Percentiles rank a stretch among this genome's conserved stretches.
These are phyloP conservation scores for Leuctra nigra DNA, from an alignment of 2,888 invertebrate species.

Conservation along the genomic window DNA sequence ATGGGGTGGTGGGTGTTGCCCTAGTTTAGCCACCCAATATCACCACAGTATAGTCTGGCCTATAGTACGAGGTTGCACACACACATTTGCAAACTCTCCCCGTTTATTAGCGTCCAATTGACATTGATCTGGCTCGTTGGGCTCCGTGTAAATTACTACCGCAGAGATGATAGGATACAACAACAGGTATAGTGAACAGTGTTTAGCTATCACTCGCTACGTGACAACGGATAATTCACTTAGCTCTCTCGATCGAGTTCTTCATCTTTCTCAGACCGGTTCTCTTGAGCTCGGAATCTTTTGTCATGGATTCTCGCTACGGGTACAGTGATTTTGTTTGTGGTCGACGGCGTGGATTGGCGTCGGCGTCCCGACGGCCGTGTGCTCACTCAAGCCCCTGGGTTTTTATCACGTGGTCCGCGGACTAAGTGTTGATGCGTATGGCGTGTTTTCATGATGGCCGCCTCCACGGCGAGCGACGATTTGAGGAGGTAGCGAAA, in stretches of 20 bases:
- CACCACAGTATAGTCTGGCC: slow-evolving; percentile 6
- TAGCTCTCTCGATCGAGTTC: background rate
- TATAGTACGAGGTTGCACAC: too few relatives aligned
- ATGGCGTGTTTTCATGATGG: slow-evolving; percentile 15
- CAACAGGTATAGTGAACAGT: slow-evolving; percentile 1
- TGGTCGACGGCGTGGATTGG: too few relatives aligned
- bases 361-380: too few relatives aligned
- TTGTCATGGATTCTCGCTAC: background rate
- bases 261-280: background rate
- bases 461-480: background rate
- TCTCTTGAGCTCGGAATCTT: slow-evolving; percentile 11
- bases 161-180: slow-evolving; percentile 1
- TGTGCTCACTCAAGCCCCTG: too few relatives aligned
- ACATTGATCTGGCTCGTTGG: slow-evolving; percentile 27
- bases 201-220: background rate
- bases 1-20: slow-evolving; percentile 6
- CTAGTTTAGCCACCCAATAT: slow-evolving; percentile 1
- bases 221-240: background rate
- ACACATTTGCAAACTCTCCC: too few relatives aligned
- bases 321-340: too few relatives aligned
- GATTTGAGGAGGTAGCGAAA: background rate
- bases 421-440: background rate
- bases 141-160: background rate
- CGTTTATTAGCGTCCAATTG: slow-evolving; percentile 30
- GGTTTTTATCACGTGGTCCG: background rate